Evolutionary conservation across 2,888 invertebrate species (phyloP), one percentile per base, ranked within the genome.

Genomic region (Patella depressa): DNA sequence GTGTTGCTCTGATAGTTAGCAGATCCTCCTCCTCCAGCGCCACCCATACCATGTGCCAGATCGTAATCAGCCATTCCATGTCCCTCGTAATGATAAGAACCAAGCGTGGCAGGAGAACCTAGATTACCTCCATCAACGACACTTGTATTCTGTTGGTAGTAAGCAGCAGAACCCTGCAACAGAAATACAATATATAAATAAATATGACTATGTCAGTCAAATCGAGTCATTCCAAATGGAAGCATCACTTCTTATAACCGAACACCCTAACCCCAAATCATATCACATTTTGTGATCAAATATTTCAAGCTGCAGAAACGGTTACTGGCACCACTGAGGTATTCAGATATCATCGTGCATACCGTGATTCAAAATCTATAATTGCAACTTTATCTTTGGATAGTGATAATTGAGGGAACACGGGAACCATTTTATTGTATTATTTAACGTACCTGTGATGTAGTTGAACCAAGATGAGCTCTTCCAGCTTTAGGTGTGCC

Each of bases 401-500:
- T 75, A 2, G 74, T 79, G 2, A 75, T 75, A 2, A 72, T 79
- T 53, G 77, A 74, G 53, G 74, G 73, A 54, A 74, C 76, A 7
- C 78, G 73, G 71, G 75, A 78, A 15, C 73, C 75, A 24, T 53
- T 34, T 34, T 0, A 34, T 34, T 45, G 45, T 45, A 45, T 45
- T 0, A 7, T 45, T 45, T 45, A 9, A 45, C 45, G 45, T 45
- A 76, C 81, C 14, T 83, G 83, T 59, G 85, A 84, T 2, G 82
- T 78, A 15, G 85, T 71, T 71, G 87, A 85, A 34, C 83, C 83
- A 71, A 85, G 80, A 77, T 84, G 80, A 53, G 86, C 83, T 73
- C 88, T 79, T n/a, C 78, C 78, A 34, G 85, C 82, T 73, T 83
- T 84, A n/a, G 88, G 88, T 3, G 87, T 86, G 29, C 88, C 88